A percentile compares a stretch with the other conserved stretches of the same genome.
Conservation (phyloP, 2,888 invertebrate genomes). For the Drosophila pegasa region DNA sequence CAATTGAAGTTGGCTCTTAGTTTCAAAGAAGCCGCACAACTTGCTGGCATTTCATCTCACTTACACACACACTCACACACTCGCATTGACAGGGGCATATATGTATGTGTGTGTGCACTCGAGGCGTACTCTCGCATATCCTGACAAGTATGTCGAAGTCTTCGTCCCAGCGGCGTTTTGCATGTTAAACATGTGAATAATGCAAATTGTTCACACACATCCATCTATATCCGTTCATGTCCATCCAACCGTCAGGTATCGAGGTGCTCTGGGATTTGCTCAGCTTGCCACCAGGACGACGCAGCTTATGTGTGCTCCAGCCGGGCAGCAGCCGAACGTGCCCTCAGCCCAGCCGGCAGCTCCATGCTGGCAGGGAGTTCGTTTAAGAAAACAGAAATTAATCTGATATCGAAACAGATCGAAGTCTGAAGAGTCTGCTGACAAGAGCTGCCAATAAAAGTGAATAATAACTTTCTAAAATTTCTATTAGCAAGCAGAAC, state of each 20-base stretch:
- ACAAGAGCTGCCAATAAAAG: slow-evolving; percentile 1
- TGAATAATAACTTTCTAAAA: background rate
- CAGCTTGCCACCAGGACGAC: slow-evolving; percentile 52
- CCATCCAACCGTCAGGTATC: slow-evolving; percentile 72
- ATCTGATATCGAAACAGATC: slow-evolving; percentile 14
- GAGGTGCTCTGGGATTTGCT: slow-evolving; percentile 72
- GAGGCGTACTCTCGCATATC: slow-evolving; percentile 25
- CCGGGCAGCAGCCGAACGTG: slow-evolving; percentile 51
- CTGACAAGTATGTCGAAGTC: slow-evolving; percentile 38
- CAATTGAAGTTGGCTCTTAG: slow-evolving; percentile 31
- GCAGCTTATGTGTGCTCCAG: slow-evolving; percentile 61
- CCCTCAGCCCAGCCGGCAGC: slow-evolving; percentile 46
- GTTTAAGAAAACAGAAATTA: slow-evolving; percentile 24
- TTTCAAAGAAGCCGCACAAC: slow-evolving; percentile 37
- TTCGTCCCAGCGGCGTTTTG: slow-evolving; percentile 69
- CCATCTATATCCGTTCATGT: slow-evolving; percentile 50
- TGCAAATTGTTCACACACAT: slow-evolving; percentile 72
- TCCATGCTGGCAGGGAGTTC: slow-evolving; percentile 14
- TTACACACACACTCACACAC: background rate
- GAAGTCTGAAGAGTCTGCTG: background rate
- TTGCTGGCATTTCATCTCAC: slow-evolving; percentile 28
- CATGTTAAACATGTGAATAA: slow-evolving; percentile 79
- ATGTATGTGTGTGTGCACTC: slow-evolving; percentile 4
- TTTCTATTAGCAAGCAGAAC: background rate
- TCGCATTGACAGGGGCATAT: background rate